A percentile compares a stretch with the other conserved stretches of the same genome.
phyloP scores from a whole-genome alignment of 2,888 invertebrate species.

The Hemithea aestivaria region DNA sequence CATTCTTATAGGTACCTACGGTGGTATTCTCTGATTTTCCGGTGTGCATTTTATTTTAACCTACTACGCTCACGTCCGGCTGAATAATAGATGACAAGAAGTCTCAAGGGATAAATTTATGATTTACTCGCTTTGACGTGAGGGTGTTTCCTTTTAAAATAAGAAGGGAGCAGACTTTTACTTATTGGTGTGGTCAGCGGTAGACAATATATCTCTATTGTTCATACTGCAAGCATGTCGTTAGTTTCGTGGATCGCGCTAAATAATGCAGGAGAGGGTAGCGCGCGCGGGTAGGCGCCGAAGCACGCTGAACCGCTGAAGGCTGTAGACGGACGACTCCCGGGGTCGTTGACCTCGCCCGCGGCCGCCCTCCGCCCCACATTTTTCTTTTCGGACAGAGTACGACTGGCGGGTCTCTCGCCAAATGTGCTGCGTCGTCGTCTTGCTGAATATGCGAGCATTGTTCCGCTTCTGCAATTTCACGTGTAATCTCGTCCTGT shows the following conservation, averaged over 20 bases:
- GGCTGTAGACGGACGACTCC: conserved; percentile 37
- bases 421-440: conserved; percentile 63
- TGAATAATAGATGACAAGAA: conserved; percentile 62
- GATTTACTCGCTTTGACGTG: conserved; percentile 41
- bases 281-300: conserved; percentile 51
- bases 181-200: no score
- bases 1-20: no score
- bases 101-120: conserved; percentile 57
- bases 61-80: conserved; percentile 33
- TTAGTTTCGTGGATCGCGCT: conserved; percentile 54
- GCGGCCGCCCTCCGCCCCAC: conserved; percentile 57
- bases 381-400: conserved; percentile 74
- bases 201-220: conserved; percentile 27
- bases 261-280: conserved; percentile 42
- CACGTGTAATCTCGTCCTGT: conserved; percentile 62
- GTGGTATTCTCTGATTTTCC: no score
- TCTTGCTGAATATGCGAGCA: conserved; percentile 64
- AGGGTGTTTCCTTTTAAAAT: conserved; percentile 45
- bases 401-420: conserved; percentile 44
- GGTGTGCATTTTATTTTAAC: not conserved
- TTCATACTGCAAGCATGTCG: conserved; percentile 41
- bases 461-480: conserved; percentile 69
- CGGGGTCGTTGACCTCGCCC: conserved; percentile 63
- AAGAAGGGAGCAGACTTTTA: conserved; percentile 18
- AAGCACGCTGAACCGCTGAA: conserved; percentile 31